A percentile compares a stretch with the other conserved stretches of the same genome.
These are phyloP conservation scores for Lithobates pipiens DNA, from an alignment of 2,797 vertebrate species.

Conservation along the genomic window DNA sequence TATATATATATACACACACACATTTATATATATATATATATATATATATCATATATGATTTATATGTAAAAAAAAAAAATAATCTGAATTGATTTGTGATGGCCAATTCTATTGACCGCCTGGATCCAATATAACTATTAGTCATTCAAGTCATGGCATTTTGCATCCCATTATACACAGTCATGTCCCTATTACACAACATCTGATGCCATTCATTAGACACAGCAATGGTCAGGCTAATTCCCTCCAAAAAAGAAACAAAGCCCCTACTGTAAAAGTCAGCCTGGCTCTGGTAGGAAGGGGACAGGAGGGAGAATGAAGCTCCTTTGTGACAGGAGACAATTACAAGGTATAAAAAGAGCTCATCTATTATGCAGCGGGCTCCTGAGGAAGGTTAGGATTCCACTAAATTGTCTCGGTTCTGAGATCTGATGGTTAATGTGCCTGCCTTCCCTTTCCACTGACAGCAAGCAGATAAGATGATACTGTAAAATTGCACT, in stretches of 20 bases:
- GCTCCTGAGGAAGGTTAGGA: slow-evolving; percentile 82
- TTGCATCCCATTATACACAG: too few relatives aligned
- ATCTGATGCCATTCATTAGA: not conserved
- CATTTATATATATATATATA: too few relatives aligned
- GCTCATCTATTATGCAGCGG: slow-evolving; percentile 92
- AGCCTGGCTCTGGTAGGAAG: too few relatives aligned
- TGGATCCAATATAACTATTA: too few relatives aligned
- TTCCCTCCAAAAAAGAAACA: slow-evolving; percentile 45
- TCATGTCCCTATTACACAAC: not conserved
- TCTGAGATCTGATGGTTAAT: slow-evolving; percentile 86
- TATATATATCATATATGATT: too few relatives aligned
- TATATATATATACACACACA: too few relatives aligned
- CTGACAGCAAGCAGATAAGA: slow-evolving; percentile 86
- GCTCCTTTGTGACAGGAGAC: slow-evolving; percentile 84
- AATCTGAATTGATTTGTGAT: too few relatives aligned
- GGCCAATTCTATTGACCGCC: too few relatives aligned
- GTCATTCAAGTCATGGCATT: too few relatives aligned
- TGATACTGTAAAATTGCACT: slow-evolving; percentile 82
- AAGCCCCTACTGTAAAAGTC: not conserved
- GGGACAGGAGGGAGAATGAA: slow-evolving; percentile 72
- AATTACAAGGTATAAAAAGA: slow-evolving; percentile 87
- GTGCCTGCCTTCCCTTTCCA: slow-evolving; percentile 77
- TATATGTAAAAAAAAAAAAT: too few relatives aligned
- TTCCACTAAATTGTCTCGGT: slow-evolving; percentile 86
- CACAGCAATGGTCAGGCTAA: not conserved